Evolutionary conservation across 2,113 vertebrate species (phyloP).

Genomic region (Coptodon rendalli): DNA sequence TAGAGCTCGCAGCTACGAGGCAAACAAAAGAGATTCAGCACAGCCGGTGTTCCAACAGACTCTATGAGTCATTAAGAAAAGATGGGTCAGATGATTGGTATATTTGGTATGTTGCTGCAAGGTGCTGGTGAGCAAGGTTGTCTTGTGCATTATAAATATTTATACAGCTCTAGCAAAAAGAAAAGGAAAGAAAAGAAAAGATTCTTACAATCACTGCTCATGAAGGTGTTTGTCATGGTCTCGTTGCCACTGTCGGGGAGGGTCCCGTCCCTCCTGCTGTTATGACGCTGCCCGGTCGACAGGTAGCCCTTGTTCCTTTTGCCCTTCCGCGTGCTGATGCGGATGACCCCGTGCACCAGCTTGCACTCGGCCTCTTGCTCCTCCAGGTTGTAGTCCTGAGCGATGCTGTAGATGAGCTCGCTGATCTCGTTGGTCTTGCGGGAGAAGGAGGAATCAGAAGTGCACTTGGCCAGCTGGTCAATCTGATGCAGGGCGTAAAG

Average conservation of each 20-base stretch:
- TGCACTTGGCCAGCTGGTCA: conserved; percentile 96
- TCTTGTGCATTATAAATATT: background rate
- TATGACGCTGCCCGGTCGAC: conserved; percentile 58
- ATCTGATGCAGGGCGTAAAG: conserved; percentile 97
- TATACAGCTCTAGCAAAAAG: background rate
- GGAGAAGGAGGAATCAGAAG: conserved; percentile 92
- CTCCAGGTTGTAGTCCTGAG: conserved; percentile 95
- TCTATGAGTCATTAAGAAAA: conserved; percentile 34
- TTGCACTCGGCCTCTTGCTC: conserved; percentile 95
- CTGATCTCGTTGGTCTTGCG: conserved; percentile 98
- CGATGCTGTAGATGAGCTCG: conserved; percentile 95
- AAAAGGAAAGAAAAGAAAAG: background rate
- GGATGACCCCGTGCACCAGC: conserved; percentile 93
- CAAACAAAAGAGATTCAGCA: conserved; percentile 8
- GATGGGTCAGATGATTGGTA: background rate
- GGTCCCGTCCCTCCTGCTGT: conserved; percentile 66
- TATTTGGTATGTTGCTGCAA: background rate
- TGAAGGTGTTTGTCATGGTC: conserved; percentile 86
- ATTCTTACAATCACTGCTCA: conserved; percentile 82
- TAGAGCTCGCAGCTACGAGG: background rate
- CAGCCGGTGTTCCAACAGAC: conserved; percentile 13
- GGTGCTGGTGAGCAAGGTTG: background rate
- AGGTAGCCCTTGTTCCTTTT: conserved; percentile 60
- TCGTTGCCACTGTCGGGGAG: conserved; percentile 88
- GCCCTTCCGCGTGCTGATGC: conserved; percentile 91